Evolutionary conservation across 2,797 vertebrate genomes (phyloP).

Genomic region (Gila robusta): DNA sequence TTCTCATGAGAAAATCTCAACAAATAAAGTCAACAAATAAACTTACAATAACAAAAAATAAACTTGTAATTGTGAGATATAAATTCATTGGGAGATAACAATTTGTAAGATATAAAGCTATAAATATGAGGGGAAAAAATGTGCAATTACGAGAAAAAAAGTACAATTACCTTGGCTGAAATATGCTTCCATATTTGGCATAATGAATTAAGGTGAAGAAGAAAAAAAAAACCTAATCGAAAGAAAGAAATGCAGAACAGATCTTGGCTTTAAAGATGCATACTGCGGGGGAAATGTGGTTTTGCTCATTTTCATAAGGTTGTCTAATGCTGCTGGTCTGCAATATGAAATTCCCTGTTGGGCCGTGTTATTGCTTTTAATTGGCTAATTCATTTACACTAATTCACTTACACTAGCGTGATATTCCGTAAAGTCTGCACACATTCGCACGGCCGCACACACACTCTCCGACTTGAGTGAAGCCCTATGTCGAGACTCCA

Average conservation of each 20-base stretch:
- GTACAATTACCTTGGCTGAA: background rate
- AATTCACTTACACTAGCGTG: conserved; percentile 54
- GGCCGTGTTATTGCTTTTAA: conserved; percentile 55
- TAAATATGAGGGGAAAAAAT: background rate
- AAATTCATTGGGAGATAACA: background rate
- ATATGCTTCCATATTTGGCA: no score
- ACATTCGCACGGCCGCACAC: background rate
- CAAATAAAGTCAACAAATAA: background rate
- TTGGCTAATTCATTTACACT: conserved; percentile 56
- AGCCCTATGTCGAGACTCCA: conserved; percentile 20
- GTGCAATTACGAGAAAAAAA: background rate
- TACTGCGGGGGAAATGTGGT: background rate
- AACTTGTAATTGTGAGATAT: background rate
- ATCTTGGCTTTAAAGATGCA: conserved; percentile 1
- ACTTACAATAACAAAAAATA: background rate
- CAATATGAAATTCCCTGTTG: conserved; percentile 41
- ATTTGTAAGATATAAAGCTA: background rate
- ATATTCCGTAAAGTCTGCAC: conserved; percentile 35
- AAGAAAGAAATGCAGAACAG: background rate
- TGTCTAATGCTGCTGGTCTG: conserved; percentile 30
- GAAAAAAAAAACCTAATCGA: background rate
- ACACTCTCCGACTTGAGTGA: background rate
- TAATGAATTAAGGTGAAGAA: background rate
- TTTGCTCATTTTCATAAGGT: conserved; percentile 18
- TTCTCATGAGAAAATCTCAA: background rate